phyloP scores from a whole-genome alignment of 2,113 vertebrate species.

The Brachirus orientalis region DNA sequence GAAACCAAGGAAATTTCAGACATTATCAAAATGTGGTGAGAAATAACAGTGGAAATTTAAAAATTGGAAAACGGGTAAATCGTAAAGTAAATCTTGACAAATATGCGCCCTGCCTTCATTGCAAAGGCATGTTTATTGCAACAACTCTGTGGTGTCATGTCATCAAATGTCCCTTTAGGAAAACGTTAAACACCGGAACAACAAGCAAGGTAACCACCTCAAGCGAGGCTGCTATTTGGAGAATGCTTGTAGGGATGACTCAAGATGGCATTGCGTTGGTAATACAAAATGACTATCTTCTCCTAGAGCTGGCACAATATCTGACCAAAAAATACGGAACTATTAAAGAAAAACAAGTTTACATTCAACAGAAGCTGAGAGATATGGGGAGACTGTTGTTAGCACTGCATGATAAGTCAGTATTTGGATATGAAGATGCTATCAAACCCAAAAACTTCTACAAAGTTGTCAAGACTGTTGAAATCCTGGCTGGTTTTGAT shows the following conservation, averaged over 20 bases:
- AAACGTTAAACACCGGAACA: not conserved
- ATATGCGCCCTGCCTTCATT: slow-evolving; percentile 42
- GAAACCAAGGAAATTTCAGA: slow-evolving; percentile 52
- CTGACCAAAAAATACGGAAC: slow-evolving; percentile 18
- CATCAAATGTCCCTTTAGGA: slow-evolving; percentile 22
- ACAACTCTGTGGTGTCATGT: slow-evolving; percentile 29
- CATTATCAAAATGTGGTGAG: slow-evolving; percentile 53
- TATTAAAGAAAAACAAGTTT: slow-evolving; percentile 5
- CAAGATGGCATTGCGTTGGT: slow-evolving; percentile 23
- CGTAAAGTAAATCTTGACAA: rapidly evolving
- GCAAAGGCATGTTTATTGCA: slow-evolving; percentile 39
- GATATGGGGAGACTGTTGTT: slow-evolving; percentile 56
- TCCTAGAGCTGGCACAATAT: slow-evolving; percentile 39
- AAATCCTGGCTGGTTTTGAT: slow-evolving; percentile 38
- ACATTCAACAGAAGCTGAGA: slow-evolving; percentile 39
- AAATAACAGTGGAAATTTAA: slow-evolving; percentile 33
- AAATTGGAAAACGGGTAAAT: slow-evolving; percentile 4
- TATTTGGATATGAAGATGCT: slow-evolving; percentile 47
- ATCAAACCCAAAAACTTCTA: slow-evolving; percentile 48
- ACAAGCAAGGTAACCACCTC: not conserved
- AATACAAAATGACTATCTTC: slow-evolving; percentile 43
- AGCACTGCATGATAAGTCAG: slow-evolving; percentile 17
- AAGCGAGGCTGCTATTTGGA: slow-evolving; percentile 18
- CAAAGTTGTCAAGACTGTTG: slow-evolving; percentile 41
- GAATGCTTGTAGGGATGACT: slow-evolving; percentile 41